A percentile compares a stretch with the other conserved stretches of the same genome.
phyloP scores from a whole-genome alignment of 2,797 vertebrate species.

The Takifugu ocellatus region DNA sequence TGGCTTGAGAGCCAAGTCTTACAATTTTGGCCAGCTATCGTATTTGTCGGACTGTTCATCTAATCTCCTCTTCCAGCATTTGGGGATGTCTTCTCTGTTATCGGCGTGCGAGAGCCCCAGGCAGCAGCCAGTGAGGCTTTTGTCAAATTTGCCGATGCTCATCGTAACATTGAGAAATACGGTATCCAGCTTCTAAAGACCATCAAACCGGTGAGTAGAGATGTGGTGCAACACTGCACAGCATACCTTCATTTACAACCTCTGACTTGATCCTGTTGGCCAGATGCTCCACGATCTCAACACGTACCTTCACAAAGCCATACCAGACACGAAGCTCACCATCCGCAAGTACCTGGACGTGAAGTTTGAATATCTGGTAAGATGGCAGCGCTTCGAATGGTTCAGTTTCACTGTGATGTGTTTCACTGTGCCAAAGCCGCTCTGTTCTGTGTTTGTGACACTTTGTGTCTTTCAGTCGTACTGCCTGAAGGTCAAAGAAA shows the following conservation, averaged over 20 bases:
- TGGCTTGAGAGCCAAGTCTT: not conserved
- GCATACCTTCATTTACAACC: not conserved
- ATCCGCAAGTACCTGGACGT: conserved; percentile 98
- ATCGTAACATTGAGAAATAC: conserved; percentile 96
- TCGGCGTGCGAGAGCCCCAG: conserved; percentile 94
- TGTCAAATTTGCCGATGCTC: conserved; percentile 96
- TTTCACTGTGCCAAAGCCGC: not conserved
- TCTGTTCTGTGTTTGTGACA: not conserved
- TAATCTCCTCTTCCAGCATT: conserved; percentile 77
- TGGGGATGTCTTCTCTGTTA: conserved; percentile 96
- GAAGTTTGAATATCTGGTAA: conserved; percentile 98
- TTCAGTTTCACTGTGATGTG: not conserved
- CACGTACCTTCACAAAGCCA: conserved; percentile 97
- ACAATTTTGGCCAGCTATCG: no score
- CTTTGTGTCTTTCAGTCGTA: conserved; percentile 83
- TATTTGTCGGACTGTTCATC: not conserved
- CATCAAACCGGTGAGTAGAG: conserved; percentile 88
- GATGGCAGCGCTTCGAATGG: conserved; percentile 12
- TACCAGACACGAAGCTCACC: conserved; percentile 97
- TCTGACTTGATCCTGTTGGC: not conserved
- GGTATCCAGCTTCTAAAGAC: conserved; percentile 96
- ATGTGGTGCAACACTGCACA: not conserved
- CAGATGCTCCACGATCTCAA: conserved; percentile 99
- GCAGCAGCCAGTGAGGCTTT: conserved; percentile 96
- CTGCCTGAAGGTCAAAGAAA: conserved; percentile 98